Evolutionary conservation across 2,113 vertebrate genomes (phyloP).

Genomic region (Eptesicus fuscus): DNA sequence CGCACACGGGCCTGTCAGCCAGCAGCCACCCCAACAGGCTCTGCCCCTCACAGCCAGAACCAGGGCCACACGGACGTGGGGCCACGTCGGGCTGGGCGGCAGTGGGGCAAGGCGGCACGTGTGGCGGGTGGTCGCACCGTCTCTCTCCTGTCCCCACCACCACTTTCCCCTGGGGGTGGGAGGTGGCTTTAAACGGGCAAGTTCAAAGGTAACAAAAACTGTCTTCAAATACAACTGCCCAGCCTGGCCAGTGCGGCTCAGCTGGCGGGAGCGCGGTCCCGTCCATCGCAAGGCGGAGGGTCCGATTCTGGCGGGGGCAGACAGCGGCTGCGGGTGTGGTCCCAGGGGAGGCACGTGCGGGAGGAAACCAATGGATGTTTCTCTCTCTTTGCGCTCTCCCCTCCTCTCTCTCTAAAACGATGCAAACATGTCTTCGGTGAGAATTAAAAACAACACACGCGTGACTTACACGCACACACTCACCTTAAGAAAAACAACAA

Average conservation of each 20-base stretch:
- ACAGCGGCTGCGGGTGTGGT: no score
- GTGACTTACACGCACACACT: no score
- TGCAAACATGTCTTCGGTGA: not conserved
- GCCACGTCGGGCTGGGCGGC: not conserved
- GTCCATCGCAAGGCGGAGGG: no score
- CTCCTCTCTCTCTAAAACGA: not conserved
- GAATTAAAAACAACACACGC: not conserved
- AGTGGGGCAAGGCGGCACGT: not conserved
- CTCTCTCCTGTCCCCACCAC: not conserved
- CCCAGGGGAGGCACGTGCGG: no score
- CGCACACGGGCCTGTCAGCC: not conserved
- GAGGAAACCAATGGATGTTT: not conserved
- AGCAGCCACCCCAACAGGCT: fast-evolving
- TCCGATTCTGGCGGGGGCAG: no score
- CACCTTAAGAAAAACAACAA: no score
- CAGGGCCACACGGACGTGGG: no score
- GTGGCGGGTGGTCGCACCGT: no score
- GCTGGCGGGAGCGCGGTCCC: no score
- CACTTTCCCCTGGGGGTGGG: not conserved
- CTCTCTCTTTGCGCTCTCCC: not conserved
- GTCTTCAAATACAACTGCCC: not conserved
- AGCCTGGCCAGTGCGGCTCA: not conserved
- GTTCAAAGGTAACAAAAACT: not conserved
- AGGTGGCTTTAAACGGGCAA: not conserved
- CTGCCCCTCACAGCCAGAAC: not conserved